Evolutionary conservation across 2,797 vertebrate species (phyloP).

Genomic region (Pseudochromis fuscus): DNA sequence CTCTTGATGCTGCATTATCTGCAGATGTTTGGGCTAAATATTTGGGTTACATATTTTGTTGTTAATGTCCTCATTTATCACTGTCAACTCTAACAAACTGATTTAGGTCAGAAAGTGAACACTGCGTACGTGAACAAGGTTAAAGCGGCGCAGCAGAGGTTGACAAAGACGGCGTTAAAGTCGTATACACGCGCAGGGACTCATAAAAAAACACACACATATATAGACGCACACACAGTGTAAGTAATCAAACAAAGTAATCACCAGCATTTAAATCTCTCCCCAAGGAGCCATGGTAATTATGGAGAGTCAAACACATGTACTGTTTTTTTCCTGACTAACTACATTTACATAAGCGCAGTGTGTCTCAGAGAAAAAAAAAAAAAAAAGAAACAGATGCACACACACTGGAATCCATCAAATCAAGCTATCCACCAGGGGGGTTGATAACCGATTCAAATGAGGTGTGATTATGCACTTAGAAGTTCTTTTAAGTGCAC

Average conservation of each 20-base stretch:
- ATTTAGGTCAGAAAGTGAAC: constrained; percentile 36
- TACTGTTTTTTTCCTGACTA: constrained; percentile 64
- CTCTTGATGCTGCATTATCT: constrained; percentile 19
- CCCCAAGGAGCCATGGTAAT: constrained; percentile 77
- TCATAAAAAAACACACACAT: constrained; percentile 25
- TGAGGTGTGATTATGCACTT: constrained; percentile 76
- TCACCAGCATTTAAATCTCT: constrained; percentile 78
- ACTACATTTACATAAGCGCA: constrained; percentile 78
- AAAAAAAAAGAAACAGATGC: background rate
- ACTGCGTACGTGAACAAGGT: background rate
- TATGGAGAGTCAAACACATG: constrained; percentile 79
- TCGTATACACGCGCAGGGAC: background rate
- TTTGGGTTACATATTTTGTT: constrained; percentile 27
- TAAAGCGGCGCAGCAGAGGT: constrained; percentile 22
- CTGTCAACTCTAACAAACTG: constrained; percentile 41
- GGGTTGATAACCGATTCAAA: constrained; percentile 79
- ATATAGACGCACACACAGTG: constrained; percentile 17
- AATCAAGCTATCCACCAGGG: constrained; percentile 75
- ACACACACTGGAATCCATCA: constrained; percentile 62
- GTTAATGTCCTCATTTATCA: constrained; percentile 42
- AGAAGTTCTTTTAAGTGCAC: constrained; percentile 72
- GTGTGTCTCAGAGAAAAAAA: constrained; percentile 31
- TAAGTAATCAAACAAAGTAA: constrained; percentile 79
- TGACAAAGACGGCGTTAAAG: constrained; percentile 20
- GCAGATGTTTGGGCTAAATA: constrained; percentile 9